phyloP scores from a whole-genome alignment of 2,797 vertebrate species.

The Danio tinwini region DNA sequence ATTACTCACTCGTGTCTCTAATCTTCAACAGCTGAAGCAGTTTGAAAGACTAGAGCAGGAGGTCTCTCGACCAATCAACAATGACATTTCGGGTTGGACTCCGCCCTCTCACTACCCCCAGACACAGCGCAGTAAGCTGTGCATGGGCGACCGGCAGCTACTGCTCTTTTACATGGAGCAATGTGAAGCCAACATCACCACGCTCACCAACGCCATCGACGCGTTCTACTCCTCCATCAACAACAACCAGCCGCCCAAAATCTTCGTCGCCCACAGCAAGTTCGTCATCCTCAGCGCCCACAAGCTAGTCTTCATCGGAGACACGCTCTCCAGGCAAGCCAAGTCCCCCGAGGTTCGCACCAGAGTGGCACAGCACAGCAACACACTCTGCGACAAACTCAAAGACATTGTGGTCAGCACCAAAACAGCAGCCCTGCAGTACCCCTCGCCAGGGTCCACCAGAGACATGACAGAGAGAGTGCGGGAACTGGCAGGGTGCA shows the following conservation, averaged over 20 bases:
- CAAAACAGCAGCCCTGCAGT: slow-evolving; percentile 91
- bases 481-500: slow-evolving; percentile 88
- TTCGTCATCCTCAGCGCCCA: slow-evolving; percentile 96
- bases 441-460: slow-evolving; percentile 85
- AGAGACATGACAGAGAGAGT: slow-evolving; percentile 94
- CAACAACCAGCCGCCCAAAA: slow-evolving; percentile 94
- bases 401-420: slow-evolving; percentile 95
- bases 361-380: slow-evolving; percentile 92
- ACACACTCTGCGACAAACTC: slow-evolving; percentile 92
- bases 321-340: slow-evolving; percentile 94
- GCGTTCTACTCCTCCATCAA: slow-evolving; percentile 91
- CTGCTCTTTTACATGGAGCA: slow-evolving; percentile 98
- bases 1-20: background rate
- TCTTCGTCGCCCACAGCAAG: slow-evolving; percentile 97
- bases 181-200: slow-evolving; percentile 92
- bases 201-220: slow-evolving; percentile 90
- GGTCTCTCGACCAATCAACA: slow-evolving; percentile 91
- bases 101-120: slow-evolving; percentile 79
- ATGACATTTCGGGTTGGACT: slow-evolving; percentile 92
- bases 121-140: slow-evolving; percentile 75
- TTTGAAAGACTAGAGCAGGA: slow-evolving; percentile 96
- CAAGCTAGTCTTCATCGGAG: slow-evolving; percentile 97
- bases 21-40: slow-evolving; percentile 86
- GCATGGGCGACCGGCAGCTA: slow-evolving; percentile 89
- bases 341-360: slow-evolving; percentile 88